Base-by-base conservation (phyloP, 2,797 vertebrate species). In the Pseudochaenichthys georgianus region DNA sequence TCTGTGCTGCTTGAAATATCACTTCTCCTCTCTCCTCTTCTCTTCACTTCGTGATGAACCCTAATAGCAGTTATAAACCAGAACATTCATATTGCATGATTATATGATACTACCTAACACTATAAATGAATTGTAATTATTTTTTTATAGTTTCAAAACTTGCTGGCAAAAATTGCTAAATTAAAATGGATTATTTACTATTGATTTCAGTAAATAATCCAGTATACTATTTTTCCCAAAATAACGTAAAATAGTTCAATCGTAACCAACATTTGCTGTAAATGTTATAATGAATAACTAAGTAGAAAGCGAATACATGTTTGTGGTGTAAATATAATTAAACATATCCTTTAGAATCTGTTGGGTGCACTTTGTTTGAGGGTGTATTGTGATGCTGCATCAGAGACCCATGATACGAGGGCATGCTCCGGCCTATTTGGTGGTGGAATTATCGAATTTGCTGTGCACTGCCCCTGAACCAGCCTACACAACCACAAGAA, bases 361-460 rank as follows among this genome's bases (percentile, higher is more conserved):
- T 31, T 41, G 43, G 6, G 5, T 47, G 2, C 6, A 38, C n/a
- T 4, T 0, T 13, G 23, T 71, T 74, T 67, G 15, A 73, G 67
- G 19, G 10, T 42, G 31, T 48, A 9, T 42, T 13, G 43, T 21
- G 45, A 78, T 80, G 62, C 65, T 79, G 50, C 67, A 66, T 54
- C 52, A 52, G 68, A 74, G 64, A 70, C 17, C 5, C n/a, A 3
- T 73, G 72, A 82, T 78, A 84, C 15, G 69, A 85, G 80, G 84
- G 61, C 73, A 81, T 59, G 87, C 94, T 94, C 95, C 91, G 95
- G 95, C 95, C 95, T 94, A 96, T 96, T 96, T 96, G 75, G 92
- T 94, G 90, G 92, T 93, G 84, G 94, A 96, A 97, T 97, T 96
- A 97, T 96, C 96, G 89, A 96, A 96, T 96, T 96, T 97, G 95